These are phyloP conservation scores for Glaucopsyche alexis DNA, from an alignment of 2,888 invertebrate species.

Conservation along the genomic window DNA sequence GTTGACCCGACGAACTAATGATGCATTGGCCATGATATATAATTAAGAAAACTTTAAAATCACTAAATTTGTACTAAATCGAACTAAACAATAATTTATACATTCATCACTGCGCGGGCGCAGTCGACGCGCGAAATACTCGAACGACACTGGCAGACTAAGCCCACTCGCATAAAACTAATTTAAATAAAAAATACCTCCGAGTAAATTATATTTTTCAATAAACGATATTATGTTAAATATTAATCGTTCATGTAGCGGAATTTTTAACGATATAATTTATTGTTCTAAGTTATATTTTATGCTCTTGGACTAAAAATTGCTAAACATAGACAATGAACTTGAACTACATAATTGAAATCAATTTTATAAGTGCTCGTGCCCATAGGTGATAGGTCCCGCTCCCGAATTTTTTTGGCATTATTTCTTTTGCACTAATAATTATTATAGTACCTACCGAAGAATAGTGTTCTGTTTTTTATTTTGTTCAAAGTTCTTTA, in stretches of 20 bases:
- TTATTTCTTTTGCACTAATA: too few species aligned
- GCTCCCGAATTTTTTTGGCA: too few species aligned
- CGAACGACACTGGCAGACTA: constrained; percentile 17
- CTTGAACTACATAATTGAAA: too few species aligned
- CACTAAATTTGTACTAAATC: neutral
- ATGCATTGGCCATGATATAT: neutral
- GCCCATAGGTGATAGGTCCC: too few species aligned
- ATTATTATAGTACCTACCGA: too few species aligned
- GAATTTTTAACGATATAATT: neutral
- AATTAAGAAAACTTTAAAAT: neutral
- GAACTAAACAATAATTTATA: constrained; percentile 3
- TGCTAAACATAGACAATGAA: neutral
- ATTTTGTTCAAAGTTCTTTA: too few species aligned
- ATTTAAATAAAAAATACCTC: neutral
- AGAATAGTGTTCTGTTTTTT: too few species aligned
- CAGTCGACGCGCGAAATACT: constrained; percentile 13
- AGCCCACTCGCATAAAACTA: neutral
- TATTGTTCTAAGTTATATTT: neutral
- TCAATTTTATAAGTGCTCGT: too few species aligned
- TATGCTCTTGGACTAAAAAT: neutral
- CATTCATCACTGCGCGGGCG: constrained; percentile 19
- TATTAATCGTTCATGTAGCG: too few species aligned
- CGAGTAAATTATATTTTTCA: neutral
- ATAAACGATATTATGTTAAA: neutral
- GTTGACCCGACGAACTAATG: neutral